phyloP scores from a whole-genome alignment of 2,113 vertebrate genomes.

The Poecile atricapillus region DNA sequence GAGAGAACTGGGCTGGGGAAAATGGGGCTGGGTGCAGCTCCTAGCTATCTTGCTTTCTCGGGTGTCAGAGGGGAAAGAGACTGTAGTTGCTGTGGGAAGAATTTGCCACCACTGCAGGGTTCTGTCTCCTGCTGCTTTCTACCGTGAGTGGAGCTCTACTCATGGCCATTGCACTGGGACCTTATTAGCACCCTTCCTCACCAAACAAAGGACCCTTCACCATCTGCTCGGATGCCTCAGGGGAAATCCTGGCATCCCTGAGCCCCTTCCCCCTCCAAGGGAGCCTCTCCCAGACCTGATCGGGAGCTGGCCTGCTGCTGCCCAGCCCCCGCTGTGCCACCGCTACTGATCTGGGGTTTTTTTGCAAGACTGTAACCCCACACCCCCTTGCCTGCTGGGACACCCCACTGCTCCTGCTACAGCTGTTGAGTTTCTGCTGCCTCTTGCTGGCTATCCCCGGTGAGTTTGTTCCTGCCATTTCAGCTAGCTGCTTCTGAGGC shows the following conservation, averaged over 20 bases:
- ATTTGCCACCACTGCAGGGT: background rate
- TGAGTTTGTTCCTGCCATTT: no score
- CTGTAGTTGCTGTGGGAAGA: fast-evolving
- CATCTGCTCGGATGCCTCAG: background rate
- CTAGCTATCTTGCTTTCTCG: background rate
- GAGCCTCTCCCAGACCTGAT: background rate
- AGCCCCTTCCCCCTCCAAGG: no score
- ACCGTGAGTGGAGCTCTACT: background rate
- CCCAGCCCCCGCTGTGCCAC: background rate
- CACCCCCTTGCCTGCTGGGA: background rate
- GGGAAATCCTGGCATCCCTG: background rate
- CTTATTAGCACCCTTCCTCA: background rate
- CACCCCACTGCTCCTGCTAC: no score
- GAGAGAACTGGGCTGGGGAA: background rate
- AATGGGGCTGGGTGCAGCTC: background rate
- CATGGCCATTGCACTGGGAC: fast-evolving
- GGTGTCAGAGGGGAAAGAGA: background rate
- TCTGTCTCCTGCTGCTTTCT: background rate
- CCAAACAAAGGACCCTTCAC: background rate
- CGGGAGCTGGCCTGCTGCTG: background rate
- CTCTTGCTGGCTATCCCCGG: no score
- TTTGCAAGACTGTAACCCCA: no score
- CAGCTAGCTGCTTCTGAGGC: no score
- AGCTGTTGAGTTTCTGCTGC: no score
- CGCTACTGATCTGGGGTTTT: no score